Conservation (phyloP, 2,888 invertebrate species). For the Machimus atricapillus region DNA sequence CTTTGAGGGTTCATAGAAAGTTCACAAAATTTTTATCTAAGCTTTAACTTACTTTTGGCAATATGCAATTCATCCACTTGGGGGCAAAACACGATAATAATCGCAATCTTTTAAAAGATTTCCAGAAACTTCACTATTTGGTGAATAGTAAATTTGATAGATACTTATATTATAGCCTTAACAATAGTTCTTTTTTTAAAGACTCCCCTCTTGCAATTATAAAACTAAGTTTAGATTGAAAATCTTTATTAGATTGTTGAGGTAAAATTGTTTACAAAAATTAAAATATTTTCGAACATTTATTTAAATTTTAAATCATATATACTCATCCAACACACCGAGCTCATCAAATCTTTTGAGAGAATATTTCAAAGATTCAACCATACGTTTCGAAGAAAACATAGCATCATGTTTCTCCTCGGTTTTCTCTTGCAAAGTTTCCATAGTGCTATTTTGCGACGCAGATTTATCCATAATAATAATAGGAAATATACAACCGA, state of each 20-base stretch:
- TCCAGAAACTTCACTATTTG: too few species aligned
- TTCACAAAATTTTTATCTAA: not conserved
- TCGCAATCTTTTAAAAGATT: too few species aligned
- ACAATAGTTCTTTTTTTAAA: too few species aligned
- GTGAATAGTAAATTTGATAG: too few species aligned
- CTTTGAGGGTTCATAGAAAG: not conserved
- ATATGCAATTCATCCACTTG: not conserved
- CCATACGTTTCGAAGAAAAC: conserved; percentile 59
- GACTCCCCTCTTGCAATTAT: too few species aligned
- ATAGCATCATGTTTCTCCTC: conserved; percentile 57
- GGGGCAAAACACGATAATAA: not conserved
- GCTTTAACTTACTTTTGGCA: too few species aligned
- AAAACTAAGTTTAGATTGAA: too few species aligned
- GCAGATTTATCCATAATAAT: conserved; percentile 46
- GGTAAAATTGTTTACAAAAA: not conserved
- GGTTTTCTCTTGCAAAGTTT: conserved; percentile 34
- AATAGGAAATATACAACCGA: conserved; percentile 48
- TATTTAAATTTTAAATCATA: not conserved
- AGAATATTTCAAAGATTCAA: conserved; percentile 55
- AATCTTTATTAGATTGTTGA: too few species aligned
- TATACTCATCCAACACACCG: conserved; percentile 50
- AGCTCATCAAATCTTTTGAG: conserved; percentile 57
- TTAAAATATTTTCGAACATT: not conserved
- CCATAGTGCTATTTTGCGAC: conserved; percentile 46
- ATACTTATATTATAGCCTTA: too few species aligned